Evolutionary conservation across 2,113 vertebrate genomes (phyloP).

Genomic region (Lasiurus cinereus): DNA sequence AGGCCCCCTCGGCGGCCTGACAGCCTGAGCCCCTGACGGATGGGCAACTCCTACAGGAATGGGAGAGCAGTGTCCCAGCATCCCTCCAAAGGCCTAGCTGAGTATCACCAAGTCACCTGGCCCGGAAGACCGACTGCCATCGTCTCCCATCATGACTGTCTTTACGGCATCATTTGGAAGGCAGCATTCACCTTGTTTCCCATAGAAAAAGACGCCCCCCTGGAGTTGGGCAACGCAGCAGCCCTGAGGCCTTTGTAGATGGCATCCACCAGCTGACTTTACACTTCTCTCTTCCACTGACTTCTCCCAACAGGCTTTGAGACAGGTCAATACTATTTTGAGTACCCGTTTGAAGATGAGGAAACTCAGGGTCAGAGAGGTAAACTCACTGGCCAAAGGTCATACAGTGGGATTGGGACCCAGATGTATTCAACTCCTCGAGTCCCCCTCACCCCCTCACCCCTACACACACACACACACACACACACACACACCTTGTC

Average conservation of each 20-base stretch:
- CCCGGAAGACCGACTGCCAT: not conserved
- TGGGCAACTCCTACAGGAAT: not conserved
- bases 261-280: not conserved
- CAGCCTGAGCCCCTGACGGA: constrained; percentile 71
- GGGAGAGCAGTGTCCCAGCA: not conserved
- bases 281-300: not conserved
- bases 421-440: not conserved
- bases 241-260: not conserved
- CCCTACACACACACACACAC: not conserved
- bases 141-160: not conserved
- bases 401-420: not conserved
- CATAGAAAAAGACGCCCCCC: rapidly evolving
- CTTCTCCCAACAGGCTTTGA: not conserved
- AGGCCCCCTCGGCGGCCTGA: constrained; percentile 61
- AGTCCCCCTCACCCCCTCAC: not conserved
- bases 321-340: not conserved
- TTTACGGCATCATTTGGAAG: not conserved
- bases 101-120: not conserved
- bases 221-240: not conserved
- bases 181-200: not conserved
- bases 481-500: no score
- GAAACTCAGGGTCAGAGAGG: not conserved
- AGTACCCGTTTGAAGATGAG: not conserved
- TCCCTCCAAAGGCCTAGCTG: not conserved
- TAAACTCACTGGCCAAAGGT: not conserved